Evolutionary conservation across 2,113 vertebrate species (phyloP).

Genomic region (Ursus arctos): DNA sequence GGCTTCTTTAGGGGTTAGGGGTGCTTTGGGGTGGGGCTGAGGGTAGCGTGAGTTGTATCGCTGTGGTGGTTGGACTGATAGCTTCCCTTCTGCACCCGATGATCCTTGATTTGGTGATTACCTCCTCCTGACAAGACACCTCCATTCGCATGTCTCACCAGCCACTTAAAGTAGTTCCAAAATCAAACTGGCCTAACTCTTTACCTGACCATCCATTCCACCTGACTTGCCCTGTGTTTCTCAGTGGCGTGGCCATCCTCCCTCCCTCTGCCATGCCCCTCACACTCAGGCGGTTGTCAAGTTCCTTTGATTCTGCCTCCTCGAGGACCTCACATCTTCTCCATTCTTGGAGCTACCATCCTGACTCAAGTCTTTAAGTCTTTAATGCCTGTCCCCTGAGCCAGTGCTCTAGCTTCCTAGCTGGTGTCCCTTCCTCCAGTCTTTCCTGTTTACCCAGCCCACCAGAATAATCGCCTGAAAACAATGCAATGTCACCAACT

Average conservation of each 20-base stretch:
- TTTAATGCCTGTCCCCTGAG: neutral
- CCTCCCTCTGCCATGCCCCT: neutral
- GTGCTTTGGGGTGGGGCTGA: neutral
- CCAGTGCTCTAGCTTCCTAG: neutral
- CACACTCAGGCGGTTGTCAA: neutral
- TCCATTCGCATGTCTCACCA: neutral
- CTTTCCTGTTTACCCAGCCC: neutral
- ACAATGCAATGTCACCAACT: neutral
- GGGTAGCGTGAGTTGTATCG: neutral
- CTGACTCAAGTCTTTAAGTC: neutral
- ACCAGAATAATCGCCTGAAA: neutral
- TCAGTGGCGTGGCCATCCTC: neutral
- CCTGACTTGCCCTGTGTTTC: neutral
- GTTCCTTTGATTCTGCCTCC: neutral
- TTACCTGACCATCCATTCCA: neutral
- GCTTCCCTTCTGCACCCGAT: neutral
- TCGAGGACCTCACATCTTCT: neutral
- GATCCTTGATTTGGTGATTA: neutral
- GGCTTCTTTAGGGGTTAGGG: neutral
- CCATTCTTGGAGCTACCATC: neutral
- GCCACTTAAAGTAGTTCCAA: neutral
- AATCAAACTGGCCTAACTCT: neutral
- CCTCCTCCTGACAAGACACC: neutral
- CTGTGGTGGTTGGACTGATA: neutral
- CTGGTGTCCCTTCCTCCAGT: neutral